phyloP scores from a whole-genome alignment of 2,797 vertebrate genomes.

The Cynodonichthys magdalenae region DNA sequence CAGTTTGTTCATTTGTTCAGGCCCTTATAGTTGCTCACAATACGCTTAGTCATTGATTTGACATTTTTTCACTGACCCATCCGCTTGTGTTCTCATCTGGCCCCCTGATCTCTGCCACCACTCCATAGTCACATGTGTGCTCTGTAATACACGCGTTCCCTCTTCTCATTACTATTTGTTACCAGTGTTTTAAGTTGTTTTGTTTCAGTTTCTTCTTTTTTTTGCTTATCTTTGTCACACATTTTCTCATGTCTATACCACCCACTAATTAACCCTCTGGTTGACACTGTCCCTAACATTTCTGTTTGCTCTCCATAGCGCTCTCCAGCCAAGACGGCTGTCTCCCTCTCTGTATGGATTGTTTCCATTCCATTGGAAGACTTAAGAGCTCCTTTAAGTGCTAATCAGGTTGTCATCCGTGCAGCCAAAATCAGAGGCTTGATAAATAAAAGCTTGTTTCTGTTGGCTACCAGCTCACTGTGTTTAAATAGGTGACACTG shows the following conservation, averaged over 20 bases:
- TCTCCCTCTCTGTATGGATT: constrained; percentile 54
- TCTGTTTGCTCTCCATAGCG: constrained; percentile 54
- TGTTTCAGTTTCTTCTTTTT: constrained; percentile 9
- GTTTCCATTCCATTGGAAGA: constrained; percentile 65
- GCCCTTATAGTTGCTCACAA: constrained; percentile 50
- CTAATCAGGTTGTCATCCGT: constrained; percentile 82
- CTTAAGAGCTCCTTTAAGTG: constrained; percentile 76
- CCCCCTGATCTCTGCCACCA: constrained; percentile 38
- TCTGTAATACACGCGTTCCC: constrained; percentile 29
- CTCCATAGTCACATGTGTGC: constrained; percentile 33
- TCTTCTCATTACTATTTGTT: constrained; percentile 45
- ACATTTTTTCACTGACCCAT: constrained; percentile 36
- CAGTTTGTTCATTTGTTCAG: constrained; percentile 55
- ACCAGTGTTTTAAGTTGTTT: too few relatives aligned
- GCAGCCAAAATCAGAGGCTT: constrained; percentile 76
- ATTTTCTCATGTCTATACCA: constrained; percentile 39
- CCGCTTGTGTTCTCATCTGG: constrained; percentile 51
- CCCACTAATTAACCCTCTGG: constrained; percentile 59
- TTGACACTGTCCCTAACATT: constrained; percentile 66
- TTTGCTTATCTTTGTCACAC: constrained; percentile 34
- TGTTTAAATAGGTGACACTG: constrained; percentile 79
- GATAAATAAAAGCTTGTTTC: constrained; percentile 78
- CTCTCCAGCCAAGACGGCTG: constrained; percentile 33
- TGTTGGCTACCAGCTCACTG: constrained; percentile 65
- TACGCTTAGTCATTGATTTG: constrained; percentile 49